phyloP scores from a whole-genome alignment of 2,888 invertebrate genomes.

The Melanostoma mellinum region DNA sequence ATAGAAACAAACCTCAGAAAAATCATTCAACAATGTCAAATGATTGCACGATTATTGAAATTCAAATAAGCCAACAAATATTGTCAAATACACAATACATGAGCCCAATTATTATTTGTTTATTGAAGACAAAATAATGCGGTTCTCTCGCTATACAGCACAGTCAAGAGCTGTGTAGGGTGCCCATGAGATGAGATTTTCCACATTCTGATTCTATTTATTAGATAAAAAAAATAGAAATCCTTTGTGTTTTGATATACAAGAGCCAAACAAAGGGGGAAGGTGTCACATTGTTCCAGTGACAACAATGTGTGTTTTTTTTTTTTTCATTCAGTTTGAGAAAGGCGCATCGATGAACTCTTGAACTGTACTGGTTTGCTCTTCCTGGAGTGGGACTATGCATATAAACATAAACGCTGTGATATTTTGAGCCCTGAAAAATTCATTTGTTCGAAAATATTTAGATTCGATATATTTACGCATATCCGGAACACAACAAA shows the following conservation, averaged over 20 bases:
- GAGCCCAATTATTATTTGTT: constrained; percentile 51
- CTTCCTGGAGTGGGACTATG: constrained; percentile 10
- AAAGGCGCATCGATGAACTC: constrained; percentile 63
- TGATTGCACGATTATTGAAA: constrained; percentile 69
- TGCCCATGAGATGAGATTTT: constrained; percentile 23
- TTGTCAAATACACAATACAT: constrained; percentile 27
- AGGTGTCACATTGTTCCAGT: constrained; percentile 61
- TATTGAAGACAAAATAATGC: constrained; percentile 44
- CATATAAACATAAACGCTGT: neutral
- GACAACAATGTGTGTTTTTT: constrained; percentile 34
- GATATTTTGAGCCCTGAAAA: constrained; percentile 51
- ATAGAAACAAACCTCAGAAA: constrained; percentile 12
- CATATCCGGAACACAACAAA: no score
- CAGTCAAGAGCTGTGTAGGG: neutral
- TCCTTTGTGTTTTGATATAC: constrained; percentile 49
- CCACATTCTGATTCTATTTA: constrained; percentile 52
- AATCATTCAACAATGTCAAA: constrained; percentile 52
- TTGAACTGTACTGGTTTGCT: constrained; percentile 49
- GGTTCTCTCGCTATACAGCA: constrained; percentile 3
- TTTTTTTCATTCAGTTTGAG: neutral
- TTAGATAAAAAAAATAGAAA: constrained; percentile 62
- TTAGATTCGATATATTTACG: neutral
- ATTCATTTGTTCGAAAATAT: constrained; percentile 25
- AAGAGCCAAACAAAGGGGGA: constrained; percentile 54
- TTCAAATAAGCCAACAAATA: constrained; percentile 35